Evolutionary conservation across 2,797 vertebrate genomes (phyloP).

Genomic region (Xiphorhynchus erythropygius): DNA sequence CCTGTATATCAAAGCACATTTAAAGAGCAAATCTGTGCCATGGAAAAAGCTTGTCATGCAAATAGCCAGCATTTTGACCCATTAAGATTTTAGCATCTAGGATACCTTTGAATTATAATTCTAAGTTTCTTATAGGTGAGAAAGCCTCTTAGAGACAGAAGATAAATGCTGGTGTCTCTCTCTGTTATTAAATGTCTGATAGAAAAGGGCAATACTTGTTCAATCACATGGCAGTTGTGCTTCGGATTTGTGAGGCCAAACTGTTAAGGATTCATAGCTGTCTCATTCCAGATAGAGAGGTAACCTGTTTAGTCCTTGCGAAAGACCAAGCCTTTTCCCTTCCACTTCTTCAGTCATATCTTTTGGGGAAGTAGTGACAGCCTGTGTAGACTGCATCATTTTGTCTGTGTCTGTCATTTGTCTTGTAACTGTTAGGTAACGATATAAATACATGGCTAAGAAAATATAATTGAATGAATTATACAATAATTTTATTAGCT

Average conservation of each 20-base stretch:
- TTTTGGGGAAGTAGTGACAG: not conserved
- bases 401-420: slow-evolving; percentile 17
- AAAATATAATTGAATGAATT: slow-evolving; percentile 38
- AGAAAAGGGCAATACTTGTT: not conserved
- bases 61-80: not conserved
- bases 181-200: not conserved
- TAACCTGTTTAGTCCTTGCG: not conserved
- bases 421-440: not conserved
- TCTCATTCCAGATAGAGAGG: not conserved
- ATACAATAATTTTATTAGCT: slow-evolving; percentile 50
- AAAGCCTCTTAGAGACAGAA: not conserved
- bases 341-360: not conserved
- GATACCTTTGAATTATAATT: not conserved
- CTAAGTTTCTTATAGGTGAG: not conserved
- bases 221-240: not conserved
- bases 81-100: not conserved
- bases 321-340: not conserved
- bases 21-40: not conserved
- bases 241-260: not conserved
- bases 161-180: not conserved
- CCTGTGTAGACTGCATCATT: not conserved
- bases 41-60: not conserved
- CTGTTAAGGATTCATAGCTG: not conserved
- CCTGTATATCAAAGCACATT: not conserved
- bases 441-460: not conserved